Conservation (phyloP, 2,113 vertebrate genomes). For the Okapia johnstoni region DNA sequence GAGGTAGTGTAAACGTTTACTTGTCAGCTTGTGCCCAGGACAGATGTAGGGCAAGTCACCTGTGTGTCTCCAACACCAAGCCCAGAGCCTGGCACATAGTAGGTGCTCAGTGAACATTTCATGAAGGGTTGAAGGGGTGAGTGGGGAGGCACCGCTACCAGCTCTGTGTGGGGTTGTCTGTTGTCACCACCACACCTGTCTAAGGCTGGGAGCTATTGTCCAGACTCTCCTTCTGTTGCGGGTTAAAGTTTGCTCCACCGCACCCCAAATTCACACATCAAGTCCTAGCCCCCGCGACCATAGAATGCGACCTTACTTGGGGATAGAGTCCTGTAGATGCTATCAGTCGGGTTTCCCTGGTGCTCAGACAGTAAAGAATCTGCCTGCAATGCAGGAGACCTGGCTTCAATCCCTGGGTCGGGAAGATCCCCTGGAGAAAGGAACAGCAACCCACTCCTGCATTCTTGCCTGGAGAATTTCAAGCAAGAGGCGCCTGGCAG, state of each 20-base stretch:
- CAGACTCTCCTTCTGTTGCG: not conserved
- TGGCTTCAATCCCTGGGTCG: not conserved
- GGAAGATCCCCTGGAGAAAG: not conserved
- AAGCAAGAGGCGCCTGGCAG: not conserved
- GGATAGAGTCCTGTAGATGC: not conserved
- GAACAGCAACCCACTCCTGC: not conserved
- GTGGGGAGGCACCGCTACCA: accelerated
- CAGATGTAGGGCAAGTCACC: no score
- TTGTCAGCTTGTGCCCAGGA: not conserved
- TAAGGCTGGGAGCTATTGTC: not conserved
- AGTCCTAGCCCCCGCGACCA: not conserved
- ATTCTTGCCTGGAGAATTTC: not conserved
- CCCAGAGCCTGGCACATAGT: not conserved
- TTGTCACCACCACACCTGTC: no score
- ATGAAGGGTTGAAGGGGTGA: not conserved
- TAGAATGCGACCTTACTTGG: not conserved
- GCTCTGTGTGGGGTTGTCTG: accelerated
- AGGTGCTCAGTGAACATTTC: not conserved
- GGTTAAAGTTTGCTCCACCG: not conserved
- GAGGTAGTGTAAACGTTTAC: not conserved
- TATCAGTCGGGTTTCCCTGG: not conserved
- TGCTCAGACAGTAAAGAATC: not conserved
- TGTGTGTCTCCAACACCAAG: not conserved
- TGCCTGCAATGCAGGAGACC: not conserved
- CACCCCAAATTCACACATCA: not conserved